Percentiles rank a stretch among this genome's conserved stretches.
Conservation (phyloP, 2,888 invertebrate genomes). For the Thymelicus lineola region DNA sequence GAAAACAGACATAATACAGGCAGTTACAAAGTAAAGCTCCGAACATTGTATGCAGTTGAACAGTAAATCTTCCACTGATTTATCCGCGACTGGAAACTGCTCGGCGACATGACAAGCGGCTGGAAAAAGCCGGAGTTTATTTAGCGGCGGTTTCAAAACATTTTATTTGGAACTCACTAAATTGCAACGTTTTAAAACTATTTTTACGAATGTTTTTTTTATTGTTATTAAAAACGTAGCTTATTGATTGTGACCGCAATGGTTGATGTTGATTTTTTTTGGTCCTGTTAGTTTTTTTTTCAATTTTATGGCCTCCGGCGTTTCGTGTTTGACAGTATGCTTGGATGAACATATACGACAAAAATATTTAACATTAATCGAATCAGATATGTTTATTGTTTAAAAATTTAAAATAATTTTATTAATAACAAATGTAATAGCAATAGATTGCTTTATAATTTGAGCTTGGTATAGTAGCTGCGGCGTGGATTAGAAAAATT, state of each 20-base stretch:
- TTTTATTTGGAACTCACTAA: constrained; percentile 25
- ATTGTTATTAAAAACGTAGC: not conserved
- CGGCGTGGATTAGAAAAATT: no score
- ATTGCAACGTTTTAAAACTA: constrained; percentile 23
- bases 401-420: no score
- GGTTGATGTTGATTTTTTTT: not conserved
- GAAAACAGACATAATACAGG: not conserved
- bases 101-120: constrained; percentile 10
- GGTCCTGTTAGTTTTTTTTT: no score
- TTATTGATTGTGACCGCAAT: not conserved
- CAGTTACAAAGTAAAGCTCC: not conserved
- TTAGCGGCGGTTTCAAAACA: constrained; percentile 24
- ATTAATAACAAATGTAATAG: no score
- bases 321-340: no score
- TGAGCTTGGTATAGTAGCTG: no score
- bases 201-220: constrained; percentile 18
- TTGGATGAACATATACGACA: no score
- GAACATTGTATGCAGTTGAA: not conserved
- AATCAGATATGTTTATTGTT: no score
- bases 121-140: constrained; percentile 16
- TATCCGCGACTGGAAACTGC: not conserved
- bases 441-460: no score
- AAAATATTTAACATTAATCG: no score
- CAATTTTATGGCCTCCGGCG: no score
- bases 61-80: constrained; percentile 3